Evolutionary conservation across 1,140 invertebrate genomes (phyloP).

Genomic region (Acyrthosiphon pisum): DNA sequence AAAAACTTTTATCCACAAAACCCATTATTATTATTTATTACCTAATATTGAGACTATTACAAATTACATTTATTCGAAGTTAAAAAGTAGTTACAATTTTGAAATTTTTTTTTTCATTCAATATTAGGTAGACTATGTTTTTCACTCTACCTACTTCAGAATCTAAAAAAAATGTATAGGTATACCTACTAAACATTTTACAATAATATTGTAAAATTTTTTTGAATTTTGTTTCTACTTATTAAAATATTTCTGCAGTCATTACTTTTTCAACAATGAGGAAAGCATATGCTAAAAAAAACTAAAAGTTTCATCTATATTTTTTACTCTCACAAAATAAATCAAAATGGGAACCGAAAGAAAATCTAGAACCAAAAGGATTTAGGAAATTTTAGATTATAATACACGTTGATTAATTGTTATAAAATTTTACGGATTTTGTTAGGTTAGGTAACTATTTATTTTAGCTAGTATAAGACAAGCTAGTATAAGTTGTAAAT

Average conservation of each 20-base stretch:
- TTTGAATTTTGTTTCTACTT: neutral
- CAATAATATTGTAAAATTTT: neutral
- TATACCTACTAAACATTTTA: neutral
- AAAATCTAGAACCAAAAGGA: too few species aligned
- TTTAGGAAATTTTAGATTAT: too few species aligned
- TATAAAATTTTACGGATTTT: too few species aligned
- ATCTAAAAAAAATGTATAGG: neutral
- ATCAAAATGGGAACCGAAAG: neutral
- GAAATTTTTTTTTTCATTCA: too few species aligned
- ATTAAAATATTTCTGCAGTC: neutral
- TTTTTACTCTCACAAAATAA: neutral
- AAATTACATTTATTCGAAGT: neutral
- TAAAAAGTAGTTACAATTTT: neutral
- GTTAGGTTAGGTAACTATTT: too few species aligned
- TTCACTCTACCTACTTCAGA: neutral
- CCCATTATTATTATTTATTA: too few species aligned
- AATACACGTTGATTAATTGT: too few species aligned
- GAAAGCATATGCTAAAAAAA: neutral
- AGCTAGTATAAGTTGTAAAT: too few species aligned
- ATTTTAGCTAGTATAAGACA: too few species aligned
- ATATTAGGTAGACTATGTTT: neutral
- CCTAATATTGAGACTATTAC: too few species aligned
- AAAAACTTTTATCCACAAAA: neutral
- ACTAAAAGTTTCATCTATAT: neutral
- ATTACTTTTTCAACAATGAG: neutral